phyloP scores from a whole-genome alignment of 2,888 invertebrate genomes.

The Halictus quadricinctus region DNA sequence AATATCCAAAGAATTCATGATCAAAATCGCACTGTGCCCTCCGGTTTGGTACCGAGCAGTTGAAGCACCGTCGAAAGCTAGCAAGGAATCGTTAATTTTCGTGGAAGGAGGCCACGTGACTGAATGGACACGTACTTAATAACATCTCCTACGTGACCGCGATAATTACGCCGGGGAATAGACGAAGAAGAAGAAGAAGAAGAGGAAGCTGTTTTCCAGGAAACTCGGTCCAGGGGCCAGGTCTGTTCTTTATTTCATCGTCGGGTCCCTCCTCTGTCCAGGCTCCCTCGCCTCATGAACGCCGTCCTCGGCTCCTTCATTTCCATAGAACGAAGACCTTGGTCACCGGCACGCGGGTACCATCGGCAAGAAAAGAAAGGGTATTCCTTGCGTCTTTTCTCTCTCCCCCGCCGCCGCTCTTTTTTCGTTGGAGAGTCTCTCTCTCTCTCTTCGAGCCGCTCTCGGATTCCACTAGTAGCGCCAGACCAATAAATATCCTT shows the following conservation, averaged over 20 bases:
- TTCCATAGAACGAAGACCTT: slow-evolving; percentile 70
- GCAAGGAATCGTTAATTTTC: slow-evolving; percentile 26
- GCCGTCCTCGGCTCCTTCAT: slow-evolving; percentile 59
- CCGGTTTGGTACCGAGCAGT: background rate
- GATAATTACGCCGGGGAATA: slow-evolving; percentile 41
- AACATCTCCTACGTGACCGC: slow-evolving; percentile 47
- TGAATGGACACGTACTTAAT: slow-evolving; percentile 38
- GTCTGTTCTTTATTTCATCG: slow-evolving; percentile 20
- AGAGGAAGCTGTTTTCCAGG: slow-evolving; percentile 35
- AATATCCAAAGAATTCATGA: background rate
- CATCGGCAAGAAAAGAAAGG: slow-evolving; percentile 22
- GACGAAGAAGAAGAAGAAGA: background rate
- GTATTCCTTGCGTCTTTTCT: slow-evolving; percentile 20
- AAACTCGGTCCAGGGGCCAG: slow-evolving; percentile 20
- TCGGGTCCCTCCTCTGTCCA: background rate
- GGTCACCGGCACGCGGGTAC: slow-evolving; percentile 29
- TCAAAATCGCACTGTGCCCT: background rate
- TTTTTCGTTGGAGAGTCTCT: background rate
- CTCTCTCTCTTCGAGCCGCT: slow-evolving; percentile 50
- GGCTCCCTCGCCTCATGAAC: slow-evolving; percentile 29
- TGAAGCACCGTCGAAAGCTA: background rate
- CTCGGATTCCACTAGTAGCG: slow-evolving; percentile 77
- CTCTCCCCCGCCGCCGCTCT: background rate
- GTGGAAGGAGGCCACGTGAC: slow-evolving; percentile 20
- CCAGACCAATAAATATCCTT: slow-evolving; percentile 80